Conservation (phyloP, 2,797 vertebrate genomes). For the Lepilemur ruficaudatus region DNA sequence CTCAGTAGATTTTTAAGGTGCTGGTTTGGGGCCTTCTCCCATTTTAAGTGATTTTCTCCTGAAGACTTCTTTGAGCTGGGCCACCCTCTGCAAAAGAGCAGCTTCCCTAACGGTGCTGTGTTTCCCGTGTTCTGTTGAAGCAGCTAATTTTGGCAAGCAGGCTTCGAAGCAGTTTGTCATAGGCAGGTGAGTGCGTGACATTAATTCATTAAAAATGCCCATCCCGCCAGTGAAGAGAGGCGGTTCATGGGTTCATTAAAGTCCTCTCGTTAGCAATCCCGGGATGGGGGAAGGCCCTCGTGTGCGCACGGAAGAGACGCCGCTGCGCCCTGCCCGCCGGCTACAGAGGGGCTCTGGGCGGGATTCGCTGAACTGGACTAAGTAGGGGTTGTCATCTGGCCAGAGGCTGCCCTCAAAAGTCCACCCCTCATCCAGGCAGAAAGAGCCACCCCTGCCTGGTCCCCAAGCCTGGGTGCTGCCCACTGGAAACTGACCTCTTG, state of each 20-base stretch:
- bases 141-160: neutral
- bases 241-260: neutral
- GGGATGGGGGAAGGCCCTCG: neutral
- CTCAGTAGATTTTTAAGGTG: neutral
- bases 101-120: neutral
- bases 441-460: neutral
- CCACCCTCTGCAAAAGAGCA: neutral
- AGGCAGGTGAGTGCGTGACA: neutral
- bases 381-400: neutral
- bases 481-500: neutral
- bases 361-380: neutral
- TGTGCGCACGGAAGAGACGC: neutral
- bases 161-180: neutral
- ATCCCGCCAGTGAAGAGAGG: neutral
- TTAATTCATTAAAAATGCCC: neutral
- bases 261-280: neutral
- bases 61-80: neutral
- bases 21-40: neutral
- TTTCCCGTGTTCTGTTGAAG: neutral
- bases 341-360: neutral
- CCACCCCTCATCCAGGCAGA: neutral
- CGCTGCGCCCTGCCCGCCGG: neutral
- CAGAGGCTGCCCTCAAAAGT: accelerated
- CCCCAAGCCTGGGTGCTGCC: neutral
- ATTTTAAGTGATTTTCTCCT: neutral